Evolutionary conservation across 1,140 invertebrate species (phyloP).

Genomic region (Pararge aegeria): DNA sequence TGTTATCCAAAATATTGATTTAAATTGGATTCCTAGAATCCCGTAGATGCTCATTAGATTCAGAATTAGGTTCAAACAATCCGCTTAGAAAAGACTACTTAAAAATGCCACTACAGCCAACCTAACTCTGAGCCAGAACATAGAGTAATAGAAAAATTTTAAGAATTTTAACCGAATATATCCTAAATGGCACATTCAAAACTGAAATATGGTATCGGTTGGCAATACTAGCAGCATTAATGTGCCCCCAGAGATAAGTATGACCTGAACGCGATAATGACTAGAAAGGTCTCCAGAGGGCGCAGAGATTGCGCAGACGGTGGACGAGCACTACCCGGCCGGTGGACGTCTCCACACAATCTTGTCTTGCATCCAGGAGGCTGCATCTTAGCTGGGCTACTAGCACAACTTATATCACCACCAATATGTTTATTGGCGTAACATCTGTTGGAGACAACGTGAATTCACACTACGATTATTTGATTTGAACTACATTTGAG

Average conservation of each 20-base stretch:
- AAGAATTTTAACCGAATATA: background rate
- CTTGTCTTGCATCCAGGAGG: constrained; percentile 27
- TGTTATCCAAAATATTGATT: too few species aligned
- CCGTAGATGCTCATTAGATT: too few species aligned
- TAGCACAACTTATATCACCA: constrained; percentile 23
- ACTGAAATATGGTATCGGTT: constrained; percentile 4
- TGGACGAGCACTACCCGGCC: constrained; percentile 17
- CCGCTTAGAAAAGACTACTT: too few species aligned
- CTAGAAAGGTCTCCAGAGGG: constrained; percentile 41
- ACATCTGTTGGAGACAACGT: constrained; percentile 71
- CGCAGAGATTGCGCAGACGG: constrained; percentile 19
- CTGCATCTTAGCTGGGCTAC: constrained; percentile 31
- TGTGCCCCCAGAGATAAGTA: constrained; percentile 50
- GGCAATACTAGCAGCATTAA: constrained; percentile 39
- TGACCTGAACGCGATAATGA: constrained; percentile 59
- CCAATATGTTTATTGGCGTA: constrained; percentile 76
- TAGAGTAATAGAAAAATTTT: background rate
- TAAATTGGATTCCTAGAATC: too few species aligned
- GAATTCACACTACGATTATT: constrained; percentile 73
- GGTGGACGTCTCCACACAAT: constrained; percentile 25
- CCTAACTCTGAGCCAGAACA: too few species aligned
- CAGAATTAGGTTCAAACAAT: too few species aligned
- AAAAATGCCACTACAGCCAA: too few species aligned
- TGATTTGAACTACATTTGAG: constrained; percentile 62
- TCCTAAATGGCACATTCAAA: background rate